Conservation (phyloP, 2,797 vertebrate genomes). For the Onychomys leucogaster region DNA sequence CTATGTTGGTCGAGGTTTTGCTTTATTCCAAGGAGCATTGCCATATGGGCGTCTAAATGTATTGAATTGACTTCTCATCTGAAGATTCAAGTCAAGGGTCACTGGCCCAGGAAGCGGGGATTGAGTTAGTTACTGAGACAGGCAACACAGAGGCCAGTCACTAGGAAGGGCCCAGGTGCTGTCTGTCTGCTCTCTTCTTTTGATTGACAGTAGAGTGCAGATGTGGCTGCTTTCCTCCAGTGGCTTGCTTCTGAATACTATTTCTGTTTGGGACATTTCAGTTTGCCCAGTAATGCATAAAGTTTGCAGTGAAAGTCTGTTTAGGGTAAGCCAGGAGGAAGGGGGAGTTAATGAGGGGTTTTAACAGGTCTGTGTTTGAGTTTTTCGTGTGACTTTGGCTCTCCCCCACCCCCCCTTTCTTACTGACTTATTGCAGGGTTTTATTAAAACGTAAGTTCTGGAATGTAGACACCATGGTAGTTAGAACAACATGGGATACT, state of each 20-base stretch:
- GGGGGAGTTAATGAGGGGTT: constrained; percentile 40
- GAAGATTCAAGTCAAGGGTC: constrained; percentile 23
- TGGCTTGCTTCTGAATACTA: constrained; percentile 33
- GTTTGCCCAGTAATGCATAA: not conserved
- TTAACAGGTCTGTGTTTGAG: constrained; percentile 4
- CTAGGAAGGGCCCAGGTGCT: constrained; percentile 1
- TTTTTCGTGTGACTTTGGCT: constrained; percentile 50
- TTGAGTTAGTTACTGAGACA: constrained; percentile 19
- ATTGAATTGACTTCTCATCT: constrained; percentile 50
- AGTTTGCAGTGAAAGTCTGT: constrained; percentile 2
- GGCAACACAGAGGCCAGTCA: not conserved
- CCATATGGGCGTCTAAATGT: constrained; percentile 54
- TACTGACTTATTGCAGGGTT: constrained; percentile 71
- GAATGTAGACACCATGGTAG: constrained; percentile 56
- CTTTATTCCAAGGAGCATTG: constrained; percentile 43
- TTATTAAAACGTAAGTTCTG: constrained; percentile 75
- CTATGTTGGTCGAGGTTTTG: constrained; percentile 44
- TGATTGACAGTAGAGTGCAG: not conserved
- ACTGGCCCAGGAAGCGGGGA: not conserved
- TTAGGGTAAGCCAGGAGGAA: not conserved
- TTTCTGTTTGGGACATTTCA: constrained; percentile 44
- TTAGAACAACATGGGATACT: constrained; percentile 69
- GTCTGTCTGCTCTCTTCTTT: not conserved
- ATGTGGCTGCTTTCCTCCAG: not conserved
- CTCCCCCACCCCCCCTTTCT: not conserved